A percentile compares a stretch with the other conserved stretches of the same genome.
phyloP scores from a whole-genome alignment of 2,888 invertebrate genomes.

The Eurytoma adleriae region DNA sequence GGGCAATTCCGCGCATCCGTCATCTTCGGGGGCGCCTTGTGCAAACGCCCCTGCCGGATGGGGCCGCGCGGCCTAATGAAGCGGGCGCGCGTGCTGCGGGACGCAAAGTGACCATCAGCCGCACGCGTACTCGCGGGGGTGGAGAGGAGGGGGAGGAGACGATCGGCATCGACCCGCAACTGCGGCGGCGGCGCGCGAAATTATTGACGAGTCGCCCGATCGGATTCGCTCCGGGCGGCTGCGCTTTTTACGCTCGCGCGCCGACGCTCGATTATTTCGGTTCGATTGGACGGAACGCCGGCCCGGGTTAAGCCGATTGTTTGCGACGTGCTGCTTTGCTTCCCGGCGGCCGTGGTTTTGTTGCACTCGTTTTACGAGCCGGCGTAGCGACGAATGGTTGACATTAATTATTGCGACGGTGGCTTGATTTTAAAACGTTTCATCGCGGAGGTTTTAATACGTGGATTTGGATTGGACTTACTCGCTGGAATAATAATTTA shows the following conservation, averaged over 20 bases:
- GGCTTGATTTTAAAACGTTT: too few species aligned
- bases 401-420: too few species aligned
- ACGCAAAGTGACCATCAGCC: background rate
- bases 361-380: background rate
- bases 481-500: too few species aligned
- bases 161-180: background rate
- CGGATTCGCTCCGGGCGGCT: background rate
- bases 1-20: background rate
- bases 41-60: background rate
- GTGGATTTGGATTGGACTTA: too few species aligned
- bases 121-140: too few species aligned
- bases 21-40: conserved; percentile 4
- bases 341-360: too few species aligned
- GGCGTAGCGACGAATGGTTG: background rate
- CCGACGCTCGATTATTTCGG: background rate
- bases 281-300: background rate
- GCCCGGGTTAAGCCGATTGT: background rate
- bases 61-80: background rate
- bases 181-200: background rate
- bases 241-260: background rate
- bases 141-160: background rate
- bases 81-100: background rate
- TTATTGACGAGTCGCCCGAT: background rate
- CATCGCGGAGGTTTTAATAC: too few species aligned
- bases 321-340: background rate